Base-by-base conservation (phyloP, 2,888 invertebrate species). In the Eristalis intricaria region DNA sequence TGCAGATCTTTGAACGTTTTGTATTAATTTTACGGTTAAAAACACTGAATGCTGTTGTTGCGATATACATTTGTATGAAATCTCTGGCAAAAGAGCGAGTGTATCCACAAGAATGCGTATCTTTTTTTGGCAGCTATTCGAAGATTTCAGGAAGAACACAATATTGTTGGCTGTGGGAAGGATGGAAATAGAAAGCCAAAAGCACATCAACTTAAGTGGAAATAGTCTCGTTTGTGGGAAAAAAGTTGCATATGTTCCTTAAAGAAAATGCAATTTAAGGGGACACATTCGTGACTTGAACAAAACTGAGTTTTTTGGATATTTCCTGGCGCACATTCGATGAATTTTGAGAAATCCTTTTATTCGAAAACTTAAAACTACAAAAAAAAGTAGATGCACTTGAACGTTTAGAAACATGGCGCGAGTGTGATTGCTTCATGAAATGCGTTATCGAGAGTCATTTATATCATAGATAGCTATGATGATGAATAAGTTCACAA, bases 81-180 rank as follows among this genome's bases (percentile, higher is more conserved):
- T 32, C n/a, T 68, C 50, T 50, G 68, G 32, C 76, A 61, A 61
- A 29, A 22, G 50, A 50, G n/a, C 19, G 19, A 8, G 8, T 50
- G 50, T 19, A 8, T 50, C 19, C 50, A 19, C 15, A 50, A 50
- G 19, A 50, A 50, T 19, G 50, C 8, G 19, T 50, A 3, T 19
- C 50, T 50, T 40, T 50, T 40, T 66, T 70, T 73, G 74, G 80
- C 74, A 80, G 13, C 35, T 43, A 23, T 68, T 66, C 61, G 68
- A 38, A 40, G 61, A 56, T 68, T 80, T 74, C 19, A 35, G 68
- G 50, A 75, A 70, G n/a, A n/a, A 50, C 69, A 13, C 29, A 50
- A 19, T 8, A 19, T 50, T n/a, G 50, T 50, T 50, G 8, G 4
- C 19, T 50, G 7, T 50, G 50, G 0, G 50, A 5, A n/a, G n/a